A percentile compares a stretch with the other conserved stretches of the same genome.
Evolutionary conservation across 2,797 vertebrate genomes (phyloP).

Genomic region (Syngnathus rostellatus): DNA sequence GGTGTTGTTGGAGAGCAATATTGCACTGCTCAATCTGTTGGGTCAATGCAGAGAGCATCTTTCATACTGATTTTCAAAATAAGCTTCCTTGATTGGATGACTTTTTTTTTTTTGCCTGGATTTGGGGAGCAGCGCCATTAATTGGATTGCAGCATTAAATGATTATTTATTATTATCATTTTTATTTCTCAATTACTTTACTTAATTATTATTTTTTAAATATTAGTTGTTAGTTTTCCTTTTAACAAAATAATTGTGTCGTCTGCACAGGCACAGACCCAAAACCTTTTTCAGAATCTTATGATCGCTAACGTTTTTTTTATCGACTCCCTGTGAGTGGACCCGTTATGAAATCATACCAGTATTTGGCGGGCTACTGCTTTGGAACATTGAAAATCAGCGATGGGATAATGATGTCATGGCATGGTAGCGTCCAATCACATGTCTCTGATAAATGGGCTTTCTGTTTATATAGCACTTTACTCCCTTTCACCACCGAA

Average conservation of each 20-base stretch:
- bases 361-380: not conserved
- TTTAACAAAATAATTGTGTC: no score
- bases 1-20: conserved; percentile 61
- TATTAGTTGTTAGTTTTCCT: no score
- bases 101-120: not conserved
- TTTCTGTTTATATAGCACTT: not conserved
- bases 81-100: not conserved
- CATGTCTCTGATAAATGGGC: not conserved
- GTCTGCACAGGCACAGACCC: no score
- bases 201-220: no score
- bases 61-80: not conserved
- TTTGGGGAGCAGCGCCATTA: no score
- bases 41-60: not conserved
- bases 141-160: no score
- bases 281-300: no score
- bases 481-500: not conserved
- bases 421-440: not conserved
- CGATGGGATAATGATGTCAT: not conserved
- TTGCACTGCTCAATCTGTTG: not conserved
- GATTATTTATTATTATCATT: no score
- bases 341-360: not conserved
- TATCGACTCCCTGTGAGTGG: not conserved
- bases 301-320: not conserved
- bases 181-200: no score
- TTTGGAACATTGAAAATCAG: not conserved